phyloP scores from a whole-genome alignment of 2,113 vertebrate genomes.

The Ptyas mucosa region DNA sequence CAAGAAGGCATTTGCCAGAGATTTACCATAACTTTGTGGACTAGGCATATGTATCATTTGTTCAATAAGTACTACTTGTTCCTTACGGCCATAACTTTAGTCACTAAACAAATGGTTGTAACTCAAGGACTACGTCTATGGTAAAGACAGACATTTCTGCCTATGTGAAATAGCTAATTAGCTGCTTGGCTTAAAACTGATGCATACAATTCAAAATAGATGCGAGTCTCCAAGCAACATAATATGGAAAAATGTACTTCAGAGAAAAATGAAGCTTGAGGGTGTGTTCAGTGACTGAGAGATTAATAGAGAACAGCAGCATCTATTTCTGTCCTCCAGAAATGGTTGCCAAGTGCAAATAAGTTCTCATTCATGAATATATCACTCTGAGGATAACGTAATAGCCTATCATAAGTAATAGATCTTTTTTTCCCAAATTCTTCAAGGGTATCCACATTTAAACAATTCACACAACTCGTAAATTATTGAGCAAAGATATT shows the following conservation, averaged over 20 bases:
- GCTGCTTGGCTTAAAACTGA: background rate
- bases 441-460: background rate
- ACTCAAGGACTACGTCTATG: background rate
- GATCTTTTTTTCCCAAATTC: background rate
- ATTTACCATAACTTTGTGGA: too few species aligned
- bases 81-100: background rate
- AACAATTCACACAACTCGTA: background rate
- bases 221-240: background rate
- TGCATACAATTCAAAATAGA: background rate
- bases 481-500: background rate
- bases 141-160: background rate
- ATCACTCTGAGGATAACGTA: background rate
- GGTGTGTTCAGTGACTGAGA: background rate
- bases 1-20: background rate
- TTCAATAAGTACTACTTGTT: background rate
- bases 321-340: background rate
- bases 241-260: background rate
- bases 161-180: background rate
- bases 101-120: too few species aligned
- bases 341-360: background rate
- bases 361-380: rapidly evolving
- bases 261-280: background rate
- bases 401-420: background rate
- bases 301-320: background rate
- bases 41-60: background rate